Evolutionary conservation across 1,140 invertebrate genomes (phyloP), one percentile per base, ranked within the genome.

Genomic region (Archegozetes longisetosus): DNA sequence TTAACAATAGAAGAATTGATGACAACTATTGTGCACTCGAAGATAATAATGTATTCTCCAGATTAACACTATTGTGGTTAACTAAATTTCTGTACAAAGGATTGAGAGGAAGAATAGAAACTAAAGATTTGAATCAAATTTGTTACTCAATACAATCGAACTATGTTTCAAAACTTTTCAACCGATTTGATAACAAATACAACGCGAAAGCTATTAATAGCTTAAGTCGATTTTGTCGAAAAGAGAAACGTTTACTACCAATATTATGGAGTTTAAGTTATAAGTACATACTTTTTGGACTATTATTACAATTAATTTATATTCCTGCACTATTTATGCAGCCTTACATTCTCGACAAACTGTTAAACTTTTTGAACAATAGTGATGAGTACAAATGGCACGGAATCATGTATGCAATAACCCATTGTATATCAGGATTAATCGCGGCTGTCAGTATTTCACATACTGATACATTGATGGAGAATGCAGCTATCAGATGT

Each of bases 51-150:
- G 96, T 94, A 71, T 78, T 90, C 20, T 92, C 88, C 23, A 79
- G 81, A 55, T 72, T 98, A 2, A 79, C 85, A 0, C 98, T 93
- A 71, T 80, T 83, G 56, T 98, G 94, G 94, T 94, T 97, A 71
- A 86, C 91, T 71, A 61, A 72, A 22, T 40, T 62, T 24, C 40
- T 57, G 3, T 27, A 12, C 3, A 3, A 24, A n/a, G 63, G 63
- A 22, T 59, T 40, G 50, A 62, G 55, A 26, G 47, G 47, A 46
- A n/a, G 51, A 17, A 50, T 64, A 14, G 50, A 40, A 22, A 17
- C 25, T 22, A 27, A 55, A 14, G 63, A 64, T 53, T 48, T 64
- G 23, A 63, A 40, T 23, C 22, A 24, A 47, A 22, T 62, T 12
- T 29, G 24, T 0, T 9, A 9, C 2, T 80, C 83, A 65, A 88